Conservation (phyloP, 2,797 vertebrate genomes). For the Sebastes miniatus region DNA sequence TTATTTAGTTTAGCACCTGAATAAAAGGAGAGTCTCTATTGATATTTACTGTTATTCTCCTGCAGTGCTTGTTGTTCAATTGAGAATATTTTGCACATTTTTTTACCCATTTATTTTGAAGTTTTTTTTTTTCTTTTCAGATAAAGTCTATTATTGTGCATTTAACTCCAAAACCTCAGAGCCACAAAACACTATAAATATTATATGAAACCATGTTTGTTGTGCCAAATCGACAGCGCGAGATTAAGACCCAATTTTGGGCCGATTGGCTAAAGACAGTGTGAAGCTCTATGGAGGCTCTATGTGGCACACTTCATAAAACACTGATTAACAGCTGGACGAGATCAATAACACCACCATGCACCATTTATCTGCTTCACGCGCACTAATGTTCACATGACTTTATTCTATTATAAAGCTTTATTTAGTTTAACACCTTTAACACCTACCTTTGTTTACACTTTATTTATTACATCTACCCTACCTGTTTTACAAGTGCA, state of each 20-base stretch:
- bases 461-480: no score
- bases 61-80: background rate
- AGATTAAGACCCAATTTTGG: conserved; percentile 74
- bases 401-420: background rate
- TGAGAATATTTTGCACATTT: background rate
- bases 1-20: background rate
- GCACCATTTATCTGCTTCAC: background rate
- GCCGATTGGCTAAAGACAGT: conserved; percentile 78
- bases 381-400: background rate
- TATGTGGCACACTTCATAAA: conserved; percentile 32
- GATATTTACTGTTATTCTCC: background rate
- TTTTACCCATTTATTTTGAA: background rate
- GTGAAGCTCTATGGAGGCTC: background rate
- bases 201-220: no score
- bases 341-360: conserved; percentile 3
- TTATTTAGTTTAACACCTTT: background rate
- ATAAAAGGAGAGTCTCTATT: background rate
- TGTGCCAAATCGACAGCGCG: conserved; percentile 82
- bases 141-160: background rate
- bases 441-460: no score
- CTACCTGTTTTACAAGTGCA: no score
- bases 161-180: background rate
- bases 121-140: no score
- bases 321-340: conserved; percentile 34
- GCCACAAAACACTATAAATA: no score